Percentiles rank a stretch among this genome's conserved stretches.
phyloP scores from a whole-genome alignment of 2,113 vertebrate species.

The Lycocorax pyrrhopterus region DNA sequence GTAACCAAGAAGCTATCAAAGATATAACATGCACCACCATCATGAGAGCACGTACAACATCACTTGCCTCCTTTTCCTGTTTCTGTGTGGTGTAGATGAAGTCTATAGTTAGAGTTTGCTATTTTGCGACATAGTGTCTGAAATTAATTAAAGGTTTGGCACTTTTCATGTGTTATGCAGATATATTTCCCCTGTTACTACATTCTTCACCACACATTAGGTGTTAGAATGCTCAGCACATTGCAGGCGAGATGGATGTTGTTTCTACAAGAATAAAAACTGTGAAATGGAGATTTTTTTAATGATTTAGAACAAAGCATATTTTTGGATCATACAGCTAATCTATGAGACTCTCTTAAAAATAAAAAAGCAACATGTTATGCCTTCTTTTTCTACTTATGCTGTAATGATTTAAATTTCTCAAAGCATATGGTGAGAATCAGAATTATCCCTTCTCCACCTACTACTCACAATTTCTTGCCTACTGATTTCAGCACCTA shows the following conservation, averaged over 20 bases:
- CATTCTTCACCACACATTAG: constrained; percentile 46
- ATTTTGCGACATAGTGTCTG: not conserved
- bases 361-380: constrained; percentile 66
- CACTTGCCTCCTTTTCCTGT: not conserved
- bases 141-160: constrained; percentile 54
- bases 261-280: constrained; percentile 61
- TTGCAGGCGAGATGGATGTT: constrained; percentile 38
- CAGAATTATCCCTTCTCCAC: constrained; percentile 69
- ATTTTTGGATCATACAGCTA: constrained; percentile 50
- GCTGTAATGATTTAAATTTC: constrained; percentile 63
- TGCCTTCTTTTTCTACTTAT: constrained; percentile 40
- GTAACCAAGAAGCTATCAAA: not conserved
- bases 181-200: constrained; percentile 62
- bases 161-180: constrained; percentile 19
- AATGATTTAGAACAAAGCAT: constrained; percentile 45
- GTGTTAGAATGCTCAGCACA: constrained; percentile 35
- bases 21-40: not conserved
- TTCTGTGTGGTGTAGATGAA: not conserved
- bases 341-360: constrained; percentile 46
- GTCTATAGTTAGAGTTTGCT: not conserved
- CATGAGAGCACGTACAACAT: not conserved
- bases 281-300: constrained; percentile 48
- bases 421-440: constrained; percentile 71
- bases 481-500: constrained; percentile 67
- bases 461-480: constrained; percentile 66